These are phyloP conservation scores for Bugulina stolonifera DNA, from an alignment of 2,888 invertebrate genomes.

Conservation along the genomic window DNA sequence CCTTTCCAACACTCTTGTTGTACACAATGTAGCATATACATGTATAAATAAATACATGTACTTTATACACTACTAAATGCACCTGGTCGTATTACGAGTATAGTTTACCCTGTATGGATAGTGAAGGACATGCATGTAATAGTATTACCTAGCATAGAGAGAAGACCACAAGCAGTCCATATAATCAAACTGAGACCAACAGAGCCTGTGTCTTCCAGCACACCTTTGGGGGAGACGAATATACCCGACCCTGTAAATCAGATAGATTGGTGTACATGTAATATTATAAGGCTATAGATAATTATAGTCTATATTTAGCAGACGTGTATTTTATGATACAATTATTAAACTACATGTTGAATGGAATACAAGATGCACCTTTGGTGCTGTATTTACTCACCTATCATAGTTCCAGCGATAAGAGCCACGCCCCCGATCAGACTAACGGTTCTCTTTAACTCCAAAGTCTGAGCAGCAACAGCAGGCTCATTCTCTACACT, in stretches of 20 bases:
- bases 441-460: conserved; percentile 68
- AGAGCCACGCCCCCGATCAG: conserved; percentile 74
- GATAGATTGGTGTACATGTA: no score
- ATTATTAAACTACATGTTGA: no score
- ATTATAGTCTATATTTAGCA: no score
- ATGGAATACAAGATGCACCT: no score
- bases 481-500: background rate
- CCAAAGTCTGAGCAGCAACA: background rate
- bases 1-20: no score
- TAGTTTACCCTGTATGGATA: no score
- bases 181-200: conserved; percentile 89
- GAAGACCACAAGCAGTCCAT: conserved; percentile 87
- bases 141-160: conserved; percentile 85
- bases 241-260: conserved; percentile 79
- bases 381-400: conserved; percentile 59
- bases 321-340: no score
- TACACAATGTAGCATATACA: no score
- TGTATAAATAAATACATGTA: no score
- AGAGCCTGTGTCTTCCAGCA: conserved; percentile 76
- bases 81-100: no score
- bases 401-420: conserved; percentile 82
- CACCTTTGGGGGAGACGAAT: conserved; percentile 94
- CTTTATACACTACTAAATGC: no score
- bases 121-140: no score
- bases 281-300: background rate